phyloP scores from a whole-genome alignment of 2,888 invertebrate genomes.

The Notodonta ziczac region DNA sequence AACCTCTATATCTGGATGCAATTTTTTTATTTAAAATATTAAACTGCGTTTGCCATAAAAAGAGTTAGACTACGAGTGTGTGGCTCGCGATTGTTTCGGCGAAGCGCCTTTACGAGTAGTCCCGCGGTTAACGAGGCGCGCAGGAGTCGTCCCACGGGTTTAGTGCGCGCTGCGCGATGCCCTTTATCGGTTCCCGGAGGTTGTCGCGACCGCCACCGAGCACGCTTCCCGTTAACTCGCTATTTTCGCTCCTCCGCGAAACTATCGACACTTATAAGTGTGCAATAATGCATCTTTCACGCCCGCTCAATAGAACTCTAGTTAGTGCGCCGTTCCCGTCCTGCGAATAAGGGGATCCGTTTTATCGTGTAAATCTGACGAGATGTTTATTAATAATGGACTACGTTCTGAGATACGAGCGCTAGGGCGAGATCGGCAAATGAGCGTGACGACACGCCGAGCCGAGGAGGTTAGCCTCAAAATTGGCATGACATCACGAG shows the following conservation, averaged over 20 bases:
- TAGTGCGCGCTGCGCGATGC: constrained; percentile 62
- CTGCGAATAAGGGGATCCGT: constrained; percentile 19
- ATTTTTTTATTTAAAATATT: constrained; percentile 21
- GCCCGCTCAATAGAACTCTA: constrained; percentile 61
- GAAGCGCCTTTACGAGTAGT: constrained; percentile 76
- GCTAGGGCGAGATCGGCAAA: constrained; percentile 53
- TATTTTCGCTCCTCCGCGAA: constrained; percentile 77
- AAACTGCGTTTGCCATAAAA: constrained; percentile 20
- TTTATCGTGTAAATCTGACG: constrained; percentile 35
- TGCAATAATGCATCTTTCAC: constrained; percentile 66
- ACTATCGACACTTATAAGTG: constrained; percentile 58
- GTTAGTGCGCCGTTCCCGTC: constrained; percentile 39
- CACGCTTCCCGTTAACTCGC: constrained; percentile 73
- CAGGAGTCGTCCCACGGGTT: constrained; percentile 58
- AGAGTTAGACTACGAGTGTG: constrained; percentile 30
- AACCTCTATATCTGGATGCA: constrained; percentile 26
- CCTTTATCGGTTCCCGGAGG: constrained; percentile 81
- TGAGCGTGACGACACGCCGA: constrained; percentile 72
- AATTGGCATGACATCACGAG: constrained; percentile 83
- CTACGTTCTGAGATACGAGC: constrained; percentile 53
- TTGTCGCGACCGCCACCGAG: constrained; percentile 71
- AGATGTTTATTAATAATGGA: constrained; percentile 59
- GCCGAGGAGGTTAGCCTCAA: constrained; percentile 54
- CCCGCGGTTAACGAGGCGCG: constrained; percentile 75
- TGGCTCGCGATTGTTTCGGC: constrained; percentile 66